A percentile compares a stretch with the other conserved stretches of the same genome.
These are phyloP conservation scores for Girardia tigrina DNA, from an alignment of 2,888 invertebrate genomes.

Conservation along the genomic window DNA sequence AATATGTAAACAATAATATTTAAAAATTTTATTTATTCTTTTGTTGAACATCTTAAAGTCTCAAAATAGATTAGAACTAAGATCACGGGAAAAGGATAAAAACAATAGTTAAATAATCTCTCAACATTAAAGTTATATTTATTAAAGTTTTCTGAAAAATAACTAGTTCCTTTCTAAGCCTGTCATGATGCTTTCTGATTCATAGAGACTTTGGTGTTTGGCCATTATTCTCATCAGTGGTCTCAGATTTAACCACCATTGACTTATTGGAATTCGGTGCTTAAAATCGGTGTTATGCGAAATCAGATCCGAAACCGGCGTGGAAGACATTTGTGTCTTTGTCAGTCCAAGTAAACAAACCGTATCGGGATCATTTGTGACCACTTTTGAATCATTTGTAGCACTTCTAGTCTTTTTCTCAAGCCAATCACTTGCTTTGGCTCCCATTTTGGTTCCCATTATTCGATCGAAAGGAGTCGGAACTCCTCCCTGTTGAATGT, in stretches of 20 bases:
- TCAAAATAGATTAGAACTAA: too few species aligned
- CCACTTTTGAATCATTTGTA: background rate
- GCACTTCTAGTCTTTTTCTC: background rate
- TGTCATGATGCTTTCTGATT: slow-evolving; percentile 2
- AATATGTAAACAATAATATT: too few species aligned
- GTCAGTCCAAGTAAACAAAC: background rate
- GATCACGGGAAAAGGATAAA: too few species aligned
- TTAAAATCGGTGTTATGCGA: background rate
- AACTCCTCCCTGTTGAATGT: slow-evolving; percentile 32
- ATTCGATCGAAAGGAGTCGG: slow-evolving; percentile 34
- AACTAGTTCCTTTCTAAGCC: background rate
- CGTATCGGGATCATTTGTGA: background rate
- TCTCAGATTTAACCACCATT: slow-evolving; percentile 86
- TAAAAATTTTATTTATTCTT: too few species aligned
- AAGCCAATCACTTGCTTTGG: slow-evolving; percentile 28
- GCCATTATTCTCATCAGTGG: slow-evolving; percentile 80
- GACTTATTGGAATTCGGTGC: slow-evolving; percentile 45
- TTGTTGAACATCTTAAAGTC: too few species aligned
- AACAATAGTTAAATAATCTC: too few species aligned
- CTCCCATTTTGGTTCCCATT: slow-evolving; percentile 29
- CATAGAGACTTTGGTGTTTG: slow-evolving; percentile 59
- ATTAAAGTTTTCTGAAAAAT: too few species aligned
- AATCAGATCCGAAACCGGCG: background rate
- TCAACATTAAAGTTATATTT: too few species aligned
- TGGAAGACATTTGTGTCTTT: background rate